These are phyloP conservation scores for Mus spretus DNA, from an alignment of 2,797 vertebrate species.

Conservation along the genomic window DNA sequence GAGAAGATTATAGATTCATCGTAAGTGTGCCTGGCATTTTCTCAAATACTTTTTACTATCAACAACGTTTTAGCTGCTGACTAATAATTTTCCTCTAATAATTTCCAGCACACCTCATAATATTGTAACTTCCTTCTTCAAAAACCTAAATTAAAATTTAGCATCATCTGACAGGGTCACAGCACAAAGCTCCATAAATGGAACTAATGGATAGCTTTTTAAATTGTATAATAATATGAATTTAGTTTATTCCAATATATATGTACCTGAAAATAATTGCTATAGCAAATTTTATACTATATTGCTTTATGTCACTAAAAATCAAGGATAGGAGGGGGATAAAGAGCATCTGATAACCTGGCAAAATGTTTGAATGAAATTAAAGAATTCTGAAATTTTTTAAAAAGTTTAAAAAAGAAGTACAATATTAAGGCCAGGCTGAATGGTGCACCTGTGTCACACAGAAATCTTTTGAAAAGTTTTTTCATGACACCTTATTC, in stretches of 20 bases:
- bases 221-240: neutral
- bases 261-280: neutral
- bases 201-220: neutral
- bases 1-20: slow-evolving; percentile 30
- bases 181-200: slow-evolving; percentile 19
- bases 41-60: neutral
- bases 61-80: slow-evolving; percentile 28
- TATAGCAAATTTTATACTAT: neutral
- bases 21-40: slow-evolving; percentile 6
- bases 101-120: slow-evolving; percentile 1
- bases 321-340: neutral
- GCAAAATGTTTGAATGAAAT: neutral
- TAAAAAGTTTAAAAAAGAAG: neutral
- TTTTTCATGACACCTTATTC: neutral
- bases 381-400: neutral
- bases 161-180: neutral
- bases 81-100: neutral
- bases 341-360: neutral
- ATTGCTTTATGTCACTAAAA: neutral
- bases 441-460: neutral
- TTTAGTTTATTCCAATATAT: neutral
- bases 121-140: neutral
- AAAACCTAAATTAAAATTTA: slow-evolving; percentile 22
- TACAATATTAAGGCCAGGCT: neutral
- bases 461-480: neutral